Evolutionary conservation across 2,888 invertebrate genomes (phyloP).

Genomic region (Ophion costatus): DNA sequence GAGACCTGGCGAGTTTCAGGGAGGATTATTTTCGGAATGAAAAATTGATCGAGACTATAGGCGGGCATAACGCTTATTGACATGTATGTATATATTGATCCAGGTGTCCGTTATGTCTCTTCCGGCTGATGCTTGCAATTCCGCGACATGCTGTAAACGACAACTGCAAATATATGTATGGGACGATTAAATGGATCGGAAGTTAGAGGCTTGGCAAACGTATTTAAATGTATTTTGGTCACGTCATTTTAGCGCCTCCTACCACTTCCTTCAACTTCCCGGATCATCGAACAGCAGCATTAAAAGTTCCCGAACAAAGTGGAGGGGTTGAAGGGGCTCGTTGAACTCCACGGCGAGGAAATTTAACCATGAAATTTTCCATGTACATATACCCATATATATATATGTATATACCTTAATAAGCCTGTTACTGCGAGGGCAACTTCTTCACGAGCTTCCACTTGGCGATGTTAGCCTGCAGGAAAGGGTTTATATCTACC

Average conservation of each 20-base stretch:
- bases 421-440: background rate
- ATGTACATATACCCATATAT: background rate
- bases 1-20: slow-evolving; percentile 27
- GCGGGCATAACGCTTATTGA: background rate
- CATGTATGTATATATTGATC: slow-evolving; percentile 43
- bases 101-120: background rate
- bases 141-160: background rate
- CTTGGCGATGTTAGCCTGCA: slow-evolving; percentile 13
- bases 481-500: background rate
- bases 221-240: background rate
- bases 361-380: background rate
- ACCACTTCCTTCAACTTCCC: slow-evolving; percentile 17
- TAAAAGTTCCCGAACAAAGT: slow-evolving; percentile 44
- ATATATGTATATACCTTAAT: background rate
- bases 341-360: background rate
- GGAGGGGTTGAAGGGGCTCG: slow-evolving; percentile 1
- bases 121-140: background rate
- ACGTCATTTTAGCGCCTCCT: background rate
- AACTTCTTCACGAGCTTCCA: background rate
- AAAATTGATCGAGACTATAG: slow-evolving; percentile 63
- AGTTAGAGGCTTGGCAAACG: background rate
- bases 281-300: slow-evolving; percentile 24
- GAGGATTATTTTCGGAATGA: slow-evolving; percentile 62
- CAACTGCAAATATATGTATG: background rate
- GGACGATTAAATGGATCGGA: background rate